Conservation (phyloP, 1,140 invertebrate species). For the Mylabris phalerata region DNA sequence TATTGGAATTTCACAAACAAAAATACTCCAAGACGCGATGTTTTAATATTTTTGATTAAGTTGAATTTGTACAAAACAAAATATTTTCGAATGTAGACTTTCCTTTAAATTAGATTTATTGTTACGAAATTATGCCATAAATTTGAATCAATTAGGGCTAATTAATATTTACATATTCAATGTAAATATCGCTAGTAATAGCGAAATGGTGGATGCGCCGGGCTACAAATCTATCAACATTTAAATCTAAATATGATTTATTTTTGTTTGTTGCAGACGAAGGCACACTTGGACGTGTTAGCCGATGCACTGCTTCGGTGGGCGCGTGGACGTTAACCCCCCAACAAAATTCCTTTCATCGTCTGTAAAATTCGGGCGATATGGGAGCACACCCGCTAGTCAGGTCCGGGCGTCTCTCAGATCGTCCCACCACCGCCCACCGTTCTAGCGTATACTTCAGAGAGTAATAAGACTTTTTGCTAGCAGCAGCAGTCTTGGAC, state of each 20-base stretch:
- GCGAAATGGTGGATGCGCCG: neutral
- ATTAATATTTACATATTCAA: neutral
- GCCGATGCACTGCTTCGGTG: conserved; percentile 86
- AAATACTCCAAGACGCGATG: too few relatives aligned
- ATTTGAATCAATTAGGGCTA: too few relatives aligned
- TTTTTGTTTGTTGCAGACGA: conserved; percentile 66
- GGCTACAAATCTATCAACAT: neutral
- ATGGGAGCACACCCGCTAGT: conserved; percentile 27
- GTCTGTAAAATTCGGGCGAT: conserved; percentile 10
- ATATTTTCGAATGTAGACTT: too few relatives aligned
- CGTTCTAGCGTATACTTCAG: conserved; percentile 37
- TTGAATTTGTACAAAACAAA: too few relatives aligned
- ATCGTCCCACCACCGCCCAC: conserved; percentile 27
- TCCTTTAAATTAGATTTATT: too few relatives aligned
- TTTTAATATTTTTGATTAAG: too few relatives aligned
- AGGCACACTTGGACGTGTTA: conserved; percentile 87
- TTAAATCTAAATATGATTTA: neutral
- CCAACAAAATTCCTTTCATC: neutral
- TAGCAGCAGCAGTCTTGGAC: conserved; percentile 32
- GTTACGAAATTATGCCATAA: too few relatives aligned
- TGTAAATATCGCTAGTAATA: neutral
- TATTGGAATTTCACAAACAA: too few relatives aligned
- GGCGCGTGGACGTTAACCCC: conserved; percentile 77
- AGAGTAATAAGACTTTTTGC: conserved; percentile 40
- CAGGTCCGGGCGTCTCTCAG: conserved; percentile 36